Evolutionary conservation across 92 coral and sea anemone genomes (phyloP).

Genomic region (Micromussa lordhowensis): DNA sequence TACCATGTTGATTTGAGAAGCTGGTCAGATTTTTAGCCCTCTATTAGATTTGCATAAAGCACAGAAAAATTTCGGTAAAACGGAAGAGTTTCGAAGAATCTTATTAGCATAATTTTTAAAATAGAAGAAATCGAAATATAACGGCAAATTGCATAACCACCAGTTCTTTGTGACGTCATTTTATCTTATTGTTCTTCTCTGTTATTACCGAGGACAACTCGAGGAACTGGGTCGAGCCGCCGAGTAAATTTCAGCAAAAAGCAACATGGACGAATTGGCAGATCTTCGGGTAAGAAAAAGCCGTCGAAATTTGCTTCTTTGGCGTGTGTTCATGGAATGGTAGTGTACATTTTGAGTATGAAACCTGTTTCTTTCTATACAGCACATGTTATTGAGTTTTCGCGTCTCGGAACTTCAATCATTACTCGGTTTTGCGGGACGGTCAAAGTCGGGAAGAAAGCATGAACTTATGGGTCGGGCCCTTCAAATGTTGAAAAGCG

Average conservation of each 20-base stretch:
- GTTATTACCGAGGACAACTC: neutral
- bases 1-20: no score
- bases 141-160: neutral
- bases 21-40: no score
- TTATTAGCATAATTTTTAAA: neutral
- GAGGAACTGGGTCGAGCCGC: slow-evolving; percentile 34
- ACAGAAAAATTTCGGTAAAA: neutral
- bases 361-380: slow-evolving; percentile 21
- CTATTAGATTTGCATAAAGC: no score
- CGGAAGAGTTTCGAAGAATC: neutral
- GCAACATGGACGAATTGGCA: slow-evolving; percentile 86
- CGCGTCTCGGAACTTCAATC: slow-evolving; percentile 97
- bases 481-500: slow-evolving; percentile 92
- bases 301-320: neutral
- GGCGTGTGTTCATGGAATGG: neutral
- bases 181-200: neutral
- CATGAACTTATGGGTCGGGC: slow-evolving; percentile 98
- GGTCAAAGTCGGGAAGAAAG: slow-evolving; percentile 97
- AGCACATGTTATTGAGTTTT: slow-evolving; percentile 99
- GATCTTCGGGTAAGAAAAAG: slow-evolving; percentile 80
- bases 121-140: neutral
- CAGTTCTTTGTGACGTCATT: slow-evolving; percentile 30
- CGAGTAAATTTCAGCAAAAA: slow-evolving; percentile 14
- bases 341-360: neutral
- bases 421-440: slow-evolving; percentile 94